Percentiles rank a stretch among this genome's conserved stretches.
phyloP scores from a whole-genome alignment of 2,113 vertebrate species.

The Phylloscopus trochiloides region DNA sequence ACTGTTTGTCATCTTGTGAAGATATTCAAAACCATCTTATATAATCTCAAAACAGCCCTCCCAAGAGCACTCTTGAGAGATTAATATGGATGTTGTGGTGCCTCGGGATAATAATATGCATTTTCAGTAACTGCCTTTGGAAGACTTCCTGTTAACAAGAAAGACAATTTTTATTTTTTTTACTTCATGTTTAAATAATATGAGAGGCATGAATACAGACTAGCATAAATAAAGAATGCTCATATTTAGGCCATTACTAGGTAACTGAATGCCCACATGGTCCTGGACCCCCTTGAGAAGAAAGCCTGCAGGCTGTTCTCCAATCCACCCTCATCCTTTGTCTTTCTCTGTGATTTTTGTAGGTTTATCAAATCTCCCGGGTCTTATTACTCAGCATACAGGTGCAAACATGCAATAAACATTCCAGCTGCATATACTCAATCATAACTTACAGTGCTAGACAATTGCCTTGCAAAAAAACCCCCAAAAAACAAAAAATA shows the following conservation, averaged over 20 bases:
- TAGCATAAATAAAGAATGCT: not conserved
- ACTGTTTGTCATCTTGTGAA: slow-evolving; percentile 6
- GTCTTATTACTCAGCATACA: slow-evolving; percentile 9
- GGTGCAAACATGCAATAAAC: slow-evolving; percentile 22
- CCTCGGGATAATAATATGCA: not conserved
- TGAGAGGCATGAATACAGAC: not conserved
- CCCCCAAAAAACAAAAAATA: too few relatives aligned
- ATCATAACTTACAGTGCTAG: not conserved
- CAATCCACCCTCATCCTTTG: not conserved
- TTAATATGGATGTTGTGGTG: slow-evolving; percentile 21
- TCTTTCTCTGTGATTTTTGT: not conserved
- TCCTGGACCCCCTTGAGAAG: not conserved
- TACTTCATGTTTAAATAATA: slow-evolving; percentile 13
- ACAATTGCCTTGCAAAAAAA: not conserved
- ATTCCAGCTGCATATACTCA: slow-evolving; percentile 12
- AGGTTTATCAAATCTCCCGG: slow-evolving; percentile 21
- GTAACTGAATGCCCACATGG: not conserved
- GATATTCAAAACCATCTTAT: slow-evolving; percentile 20
- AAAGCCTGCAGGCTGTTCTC: not conserved
- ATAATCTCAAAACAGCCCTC: not conserved
- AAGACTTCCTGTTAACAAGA: slow-evolving; percentile 27
- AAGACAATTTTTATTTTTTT: not conserved
- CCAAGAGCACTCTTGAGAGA: not conserved
- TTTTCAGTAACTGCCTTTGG: not conserved
- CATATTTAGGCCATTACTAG: not conserved